Percentiles rank a stretch among this genome's conserved stretches.
These are phyloP conservation scores for Fragum whitleyi DNA, from an alignment of 2,888 invertebrate species.

Conservation along the genomic window DNA sequence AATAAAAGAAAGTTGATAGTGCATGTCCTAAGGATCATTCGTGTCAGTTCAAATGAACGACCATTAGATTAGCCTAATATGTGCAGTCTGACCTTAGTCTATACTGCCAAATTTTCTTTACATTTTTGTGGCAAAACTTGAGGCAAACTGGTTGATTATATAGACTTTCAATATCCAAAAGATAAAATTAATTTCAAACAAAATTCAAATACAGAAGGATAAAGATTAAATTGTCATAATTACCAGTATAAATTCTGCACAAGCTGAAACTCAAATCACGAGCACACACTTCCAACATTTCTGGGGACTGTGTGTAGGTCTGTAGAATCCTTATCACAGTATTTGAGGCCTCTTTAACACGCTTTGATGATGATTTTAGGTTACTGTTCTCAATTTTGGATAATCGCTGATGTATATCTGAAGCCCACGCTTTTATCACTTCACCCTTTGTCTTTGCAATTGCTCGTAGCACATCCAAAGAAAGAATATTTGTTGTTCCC, in stretches of 20 bases:
- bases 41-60: no score
- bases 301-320: slow-evolving; percentile 35
- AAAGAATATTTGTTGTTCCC: slow-evolving; percentile 87
- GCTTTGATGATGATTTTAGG: slow-evolving; percentile 62
- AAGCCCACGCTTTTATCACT: slow-evolving; percentile 82
- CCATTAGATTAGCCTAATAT: no score
- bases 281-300: slow-evolving; percentile 84
- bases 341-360: slow-evolving; percentile 69
- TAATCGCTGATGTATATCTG: slow-evolving; percentile 78
- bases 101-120: no score
- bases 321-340: slow-evolving; percentile 54
- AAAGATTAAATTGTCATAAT: no score
- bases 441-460: slow-evolving; percentile 85
- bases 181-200: no score
- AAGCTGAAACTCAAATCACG: slow-evolving; percentile 86
- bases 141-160: no score
- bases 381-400: slow-evolving; percentile 43
- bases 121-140: no score
- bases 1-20: no score
- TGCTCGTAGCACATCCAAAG: slow-evolving; percentile 87
- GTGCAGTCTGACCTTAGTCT: no score
- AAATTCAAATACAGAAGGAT: no score
- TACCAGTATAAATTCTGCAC: slow-evolving; percentile 85
- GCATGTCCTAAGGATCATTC: no score
- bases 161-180: no score